These are phyloP conservation scores for Sceloporus undulatus DNA, from an alignment of 2,113 vertebrate genomes.

Conservation along the genomic window DNA sequence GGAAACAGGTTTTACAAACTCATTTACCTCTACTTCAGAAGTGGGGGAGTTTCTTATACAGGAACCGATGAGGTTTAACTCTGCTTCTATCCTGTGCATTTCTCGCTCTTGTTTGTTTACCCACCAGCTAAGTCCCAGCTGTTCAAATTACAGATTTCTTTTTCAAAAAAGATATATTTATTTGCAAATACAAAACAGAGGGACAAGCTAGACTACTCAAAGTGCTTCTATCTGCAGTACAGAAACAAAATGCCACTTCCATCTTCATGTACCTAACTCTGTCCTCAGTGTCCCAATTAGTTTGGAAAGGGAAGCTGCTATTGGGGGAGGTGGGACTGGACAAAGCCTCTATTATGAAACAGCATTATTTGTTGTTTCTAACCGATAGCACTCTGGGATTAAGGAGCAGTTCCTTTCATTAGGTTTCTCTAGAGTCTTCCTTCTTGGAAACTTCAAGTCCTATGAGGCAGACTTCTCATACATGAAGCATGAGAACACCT, in stretches of 20 bases:
- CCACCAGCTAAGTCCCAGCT: not conserved
- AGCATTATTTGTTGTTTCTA: not conserved
- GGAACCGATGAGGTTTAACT: not conserved
- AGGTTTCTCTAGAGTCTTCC: not conserved
- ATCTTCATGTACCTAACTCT: not conserved
- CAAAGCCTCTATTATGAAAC: not conserved
- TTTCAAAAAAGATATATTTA: not conserved
- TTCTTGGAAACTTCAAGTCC: not conserved
- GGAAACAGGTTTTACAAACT: constrained; percentile 15
- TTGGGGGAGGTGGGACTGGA: not conserved
- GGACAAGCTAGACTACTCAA: not conserved
- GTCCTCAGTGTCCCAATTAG: no score
- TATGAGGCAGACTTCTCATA: not conserved
- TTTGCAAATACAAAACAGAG: not conserved
- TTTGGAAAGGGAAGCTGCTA: no score
- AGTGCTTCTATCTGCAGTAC: no score
- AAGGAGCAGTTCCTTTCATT: not conserved
- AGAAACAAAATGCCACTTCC: not conserved
- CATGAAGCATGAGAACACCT: not conserved
- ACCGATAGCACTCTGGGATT: no score
- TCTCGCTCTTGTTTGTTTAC: not conserved
- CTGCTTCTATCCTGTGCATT: not conserved
- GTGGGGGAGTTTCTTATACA: not conserved
- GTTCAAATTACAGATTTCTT: not conserved
- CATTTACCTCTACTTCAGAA: not conserved